Base-by-base conservation (phyloP, 2,113 vertebrate genomes). In the Gracilinanus agilis region DNA sequence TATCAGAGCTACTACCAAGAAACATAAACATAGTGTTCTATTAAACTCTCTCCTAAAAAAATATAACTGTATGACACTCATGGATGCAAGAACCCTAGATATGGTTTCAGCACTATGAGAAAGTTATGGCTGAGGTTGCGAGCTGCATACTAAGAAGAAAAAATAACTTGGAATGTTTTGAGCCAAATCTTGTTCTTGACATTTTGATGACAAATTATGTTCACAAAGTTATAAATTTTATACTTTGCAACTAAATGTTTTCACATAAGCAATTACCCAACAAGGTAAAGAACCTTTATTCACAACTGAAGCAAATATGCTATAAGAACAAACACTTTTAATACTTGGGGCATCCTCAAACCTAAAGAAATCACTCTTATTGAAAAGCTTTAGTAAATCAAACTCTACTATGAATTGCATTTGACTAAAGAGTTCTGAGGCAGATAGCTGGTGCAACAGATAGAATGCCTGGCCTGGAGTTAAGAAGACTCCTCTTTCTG, bases 201-300 rank as follows among this genome's bases (percentile, higher is more conserved):
- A 89, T 9, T 89, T 44, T 49, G 12, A 24, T 27, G 13, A 89
- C 44, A 89, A 89, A 89, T 53, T 24, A 89, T 89, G 24, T 49
- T 53, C 88, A 49, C 88, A 25, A 89, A 89, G 88, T 89, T 53
- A 53, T 89, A 89, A 89, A 89, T 89, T 89, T 89, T 89, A 53
- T 89, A 44, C 44, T 89, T 53, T 53, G 24, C 0, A 7, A 53
- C 88, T 75, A 89, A 89, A 89, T 89, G 44, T 49, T 89, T 89
- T 89, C 88, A 53, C 24, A 29, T 89, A 53, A 89, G 88, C 88
- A 89, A 89, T 89, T 89, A 89, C 24, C 24, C 88, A 53, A 89
- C 88, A 89, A 89, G 44, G 88, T 49, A 89, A 89, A 89, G 40
- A 89, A 10, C 12, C 27, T 89, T 44, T 89, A 89, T 44, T 53